Percentiles rank a stretch among this genome's conserved stretches.
phyloP scores from a whole-genome alignment of 2,888 invertebrate genomes.

The Drosophila eohydei region DNA sequence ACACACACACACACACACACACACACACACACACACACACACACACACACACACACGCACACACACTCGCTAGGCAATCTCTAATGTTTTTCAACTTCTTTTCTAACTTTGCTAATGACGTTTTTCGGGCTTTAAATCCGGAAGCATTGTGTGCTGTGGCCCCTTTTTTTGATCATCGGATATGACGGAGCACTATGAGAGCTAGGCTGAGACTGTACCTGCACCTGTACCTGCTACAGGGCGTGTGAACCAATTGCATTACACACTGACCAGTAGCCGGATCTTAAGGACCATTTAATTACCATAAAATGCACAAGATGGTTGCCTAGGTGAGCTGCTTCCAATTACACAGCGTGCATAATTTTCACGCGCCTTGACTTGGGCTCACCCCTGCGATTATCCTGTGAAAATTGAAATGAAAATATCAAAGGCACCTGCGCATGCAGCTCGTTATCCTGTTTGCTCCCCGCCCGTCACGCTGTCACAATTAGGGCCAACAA shows the following conservation, averaged over 20 bases:
- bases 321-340: constrained; percentile 56
- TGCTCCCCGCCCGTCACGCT: constrained; percentile 42
- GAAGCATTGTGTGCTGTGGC: constrained; percentile 48
- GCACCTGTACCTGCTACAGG: neutral
- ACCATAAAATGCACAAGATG: constrained; percentile 60
- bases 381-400: constrained; percentile 48
- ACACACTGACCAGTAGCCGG: constrained; percentile 31
- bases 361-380: constrained; percentile 68
- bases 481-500: constrained; percentile 54
- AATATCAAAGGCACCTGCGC: constrained; percentile 53
- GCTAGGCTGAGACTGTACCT: constrained; percentile 27
- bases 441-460: constrained; percentile 48
- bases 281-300: constrained; percentile 61
- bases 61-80: constrained; percentile 5
- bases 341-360: constrained; percentile 60
- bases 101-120: constrained; percentile 61
- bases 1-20: constrained; percentile 5
- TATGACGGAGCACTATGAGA: constrained; percentile 58
- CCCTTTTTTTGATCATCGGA: constrained; percentile 46
- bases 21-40: neutral
- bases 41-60: neutral
- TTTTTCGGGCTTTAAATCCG: constrained; percentile 73
- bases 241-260: constrained; percentile 51
- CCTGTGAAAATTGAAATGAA: constrained; percentile 52
- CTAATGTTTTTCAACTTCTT: constrained; percentile 46